phyloP scores from a whole-genome alignment of 2,888 invertebrate genomes.

The Lochmaea crataegi region DNA sequence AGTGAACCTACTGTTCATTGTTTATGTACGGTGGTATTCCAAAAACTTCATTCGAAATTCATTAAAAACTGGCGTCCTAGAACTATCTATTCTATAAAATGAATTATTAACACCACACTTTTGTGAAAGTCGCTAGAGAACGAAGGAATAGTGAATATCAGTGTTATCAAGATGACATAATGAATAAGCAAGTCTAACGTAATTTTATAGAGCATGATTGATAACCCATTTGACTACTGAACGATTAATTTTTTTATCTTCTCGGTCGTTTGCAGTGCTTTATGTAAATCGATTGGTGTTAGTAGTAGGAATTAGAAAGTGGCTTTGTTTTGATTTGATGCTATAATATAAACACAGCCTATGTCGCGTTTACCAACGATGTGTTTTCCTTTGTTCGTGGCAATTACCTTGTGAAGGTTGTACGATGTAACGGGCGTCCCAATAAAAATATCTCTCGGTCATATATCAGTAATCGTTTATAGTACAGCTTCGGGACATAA shows the following conservation, averaged over 20 bases:
- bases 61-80: too few species aligned
- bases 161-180: not conserved
- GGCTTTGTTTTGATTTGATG: not conserved
- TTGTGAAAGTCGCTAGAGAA: too few species aligned
- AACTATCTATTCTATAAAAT: too few species aligned
- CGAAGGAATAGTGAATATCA: too few species aligned
- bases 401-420: constrained; percentile 5
- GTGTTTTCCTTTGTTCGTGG: not conserved
- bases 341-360: not conserved
- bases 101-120: too few species aligned
- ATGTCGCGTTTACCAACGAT: not conserved
- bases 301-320: constrained; percentile 1
- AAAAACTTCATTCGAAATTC: too few species aligned
- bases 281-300: not conserved
- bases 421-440: not conserved
- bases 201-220: constrained; percentile 7
- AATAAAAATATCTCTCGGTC: too few species aligned
- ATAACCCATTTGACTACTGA: constrained; percentile 7
- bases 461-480: too few species aligned
- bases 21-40: too few species aligned
- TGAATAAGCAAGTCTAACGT: not conserved
- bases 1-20: too few species aligned
- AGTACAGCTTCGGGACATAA: too few species aligned
- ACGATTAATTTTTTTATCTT: not conserved
- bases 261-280: not conserved